These are phyloP conservation scores for Carollia perspicillata DNA, from an alignment of 2,113 vertebrate genomes.

Conservation along the genomic window DNA sequence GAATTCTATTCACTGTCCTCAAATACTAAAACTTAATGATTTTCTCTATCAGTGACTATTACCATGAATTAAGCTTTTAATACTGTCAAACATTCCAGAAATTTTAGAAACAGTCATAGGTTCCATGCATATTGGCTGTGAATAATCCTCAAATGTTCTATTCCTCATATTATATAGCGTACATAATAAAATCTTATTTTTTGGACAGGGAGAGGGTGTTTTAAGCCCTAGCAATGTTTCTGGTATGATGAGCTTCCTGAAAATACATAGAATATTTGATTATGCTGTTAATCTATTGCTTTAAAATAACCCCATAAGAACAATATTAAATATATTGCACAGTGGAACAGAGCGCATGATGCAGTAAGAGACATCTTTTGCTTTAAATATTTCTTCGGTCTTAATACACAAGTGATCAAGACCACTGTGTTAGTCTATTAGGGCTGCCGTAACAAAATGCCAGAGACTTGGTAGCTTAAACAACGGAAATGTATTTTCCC, in stretches of 20 bases:
- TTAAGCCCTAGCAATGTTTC: neutral
- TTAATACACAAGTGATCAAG: too few species aligned
- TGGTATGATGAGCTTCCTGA: too few species aligned
- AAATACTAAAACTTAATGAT: neutral
- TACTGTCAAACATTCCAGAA: neutral
- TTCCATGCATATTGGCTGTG: neutral
- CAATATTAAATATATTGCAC: neutral
- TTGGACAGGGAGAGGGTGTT: neutral
- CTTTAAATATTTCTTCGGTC: too few species aligned
- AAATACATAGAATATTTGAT: neutral
- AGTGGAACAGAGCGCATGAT: neutral
- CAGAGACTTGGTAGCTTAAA: too few species aligned
- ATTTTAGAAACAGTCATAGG: neutral
- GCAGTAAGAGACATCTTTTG: neutral
- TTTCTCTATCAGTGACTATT: neutral
- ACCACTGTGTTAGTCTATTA: neutral
- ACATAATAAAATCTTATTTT: neutral
- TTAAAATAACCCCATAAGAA: neutral
- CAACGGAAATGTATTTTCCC: too few species aligned
- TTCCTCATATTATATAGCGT: neutral
- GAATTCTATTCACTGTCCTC: neutral
- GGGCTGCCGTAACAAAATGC: too few species aligned
- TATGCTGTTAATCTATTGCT: neutral
- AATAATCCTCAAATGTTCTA: neutral
- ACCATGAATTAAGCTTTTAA: neutral